phyloP scores from a whole-genome alignment of 2,888 invertebrate species.

The Drosophila bunnanda region DNA sequence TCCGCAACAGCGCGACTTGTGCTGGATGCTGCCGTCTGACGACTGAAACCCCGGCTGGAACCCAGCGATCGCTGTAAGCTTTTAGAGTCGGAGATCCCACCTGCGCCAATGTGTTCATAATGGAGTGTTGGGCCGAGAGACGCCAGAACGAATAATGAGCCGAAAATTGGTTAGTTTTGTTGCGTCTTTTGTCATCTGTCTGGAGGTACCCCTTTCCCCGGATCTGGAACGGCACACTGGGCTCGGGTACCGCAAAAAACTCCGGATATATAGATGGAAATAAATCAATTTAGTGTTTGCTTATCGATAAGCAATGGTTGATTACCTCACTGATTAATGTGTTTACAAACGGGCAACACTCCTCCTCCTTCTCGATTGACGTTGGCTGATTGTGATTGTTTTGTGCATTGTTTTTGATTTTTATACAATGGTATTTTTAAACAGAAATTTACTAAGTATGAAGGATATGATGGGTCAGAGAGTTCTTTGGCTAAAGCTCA shows the following conservation, averaged over 20 bases:
- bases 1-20: slow-evolving; percentile 65
- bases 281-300: slow-evolving; percentile 41
- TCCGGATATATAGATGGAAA: slow-evolving; percentile 6
- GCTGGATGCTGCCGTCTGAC: slow-evolving; percentile 74
- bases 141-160: slow-evolving; percentile 69
- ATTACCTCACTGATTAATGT: slow-evolving; percentile 74
- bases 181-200: slow-evolving; percentile 37
- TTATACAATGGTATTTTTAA: neutral
- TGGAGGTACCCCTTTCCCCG: slow-evolving; percentile 16
- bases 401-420: slow-evolving; percentile 30
- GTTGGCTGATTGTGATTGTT: slow-evolving; percentile 8
- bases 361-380: neutral
- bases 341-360: slow-evolving; percentile 9
- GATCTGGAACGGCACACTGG: slow-evolving; percentile 39
- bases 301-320: slow-evolving; percentile 37
- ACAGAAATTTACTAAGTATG: neutral
- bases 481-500: neutral
- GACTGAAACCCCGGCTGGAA: slow-evolving; percentile 54
- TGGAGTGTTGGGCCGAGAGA: slow-evolving; percentile 51
- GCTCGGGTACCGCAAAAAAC: slow-evolving; percentile 16
- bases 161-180: slow-evolving; percentile 50
- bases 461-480: neutral
- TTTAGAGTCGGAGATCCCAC: slow-evolving; percentile 36
- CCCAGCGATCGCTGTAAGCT: slow-evolving; percentile 72
- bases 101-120: slow-evolving; percentile 43